phyloP scores from a whole-genome alignment of 2,113 vertebrate genomes.

The Scolopax mira region DNA sequence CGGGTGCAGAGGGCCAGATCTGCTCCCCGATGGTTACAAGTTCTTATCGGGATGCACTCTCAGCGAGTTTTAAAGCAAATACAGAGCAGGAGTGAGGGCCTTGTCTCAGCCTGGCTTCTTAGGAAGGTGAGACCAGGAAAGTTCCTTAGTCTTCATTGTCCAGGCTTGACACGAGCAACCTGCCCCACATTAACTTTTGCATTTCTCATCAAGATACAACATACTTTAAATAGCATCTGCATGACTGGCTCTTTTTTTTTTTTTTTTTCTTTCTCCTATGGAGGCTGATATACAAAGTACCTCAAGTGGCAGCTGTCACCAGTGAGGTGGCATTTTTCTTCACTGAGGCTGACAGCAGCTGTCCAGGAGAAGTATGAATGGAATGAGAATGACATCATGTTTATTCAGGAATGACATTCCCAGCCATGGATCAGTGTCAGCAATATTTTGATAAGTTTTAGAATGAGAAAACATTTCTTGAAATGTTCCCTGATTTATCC shows the following conservation, averaged over 20 bases:
- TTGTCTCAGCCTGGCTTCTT: neutral
- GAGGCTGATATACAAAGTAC: constrained; percentile 82
- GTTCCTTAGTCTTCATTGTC: neutral
- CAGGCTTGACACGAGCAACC: constrained; percentile 12
- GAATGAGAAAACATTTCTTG: constrained; percentile 80
- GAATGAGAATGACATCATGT: constrained; percentile 95
- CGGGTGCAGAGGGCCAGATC: neutral
- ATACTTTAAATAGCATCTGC: constrained; percentile 85
- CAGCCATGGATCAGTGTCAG: constrained; percentile 88
- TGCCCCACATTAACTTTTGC: constrained; percentile 54
- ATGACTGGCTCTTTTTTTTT: constrained; percentile 77
- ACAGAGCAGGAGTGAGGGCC: neutral
- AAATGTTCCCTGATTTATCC: constrained; percentile 82
- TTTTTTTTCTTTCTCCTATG: constrained; percentile 63
- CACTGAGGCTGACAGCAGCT: constrained; percentile 93
- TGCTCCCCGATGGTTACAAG: neutral
- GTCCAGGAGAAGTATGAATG: constrained; percentile 89
- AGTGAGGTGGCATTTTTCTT: constrained; percentile 90
- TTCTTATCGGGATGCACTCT: neutral
- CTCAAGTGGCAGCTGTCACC: constrained; percentile 93
- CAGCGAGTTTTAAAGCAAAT: neutral
- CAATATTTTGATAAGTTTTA: constrained; percentile 86
- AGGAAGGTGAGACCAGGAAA: neutral
- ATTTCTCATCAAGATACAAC: constrained; percentile 73
- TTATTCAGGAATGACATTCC: constrained; percentile 92